These are phyloP conservation scores for Cryptotis parvus DNA, from an alignment of 2,113 vertebrate genomes.

Conservation along the genomic window DNA sequence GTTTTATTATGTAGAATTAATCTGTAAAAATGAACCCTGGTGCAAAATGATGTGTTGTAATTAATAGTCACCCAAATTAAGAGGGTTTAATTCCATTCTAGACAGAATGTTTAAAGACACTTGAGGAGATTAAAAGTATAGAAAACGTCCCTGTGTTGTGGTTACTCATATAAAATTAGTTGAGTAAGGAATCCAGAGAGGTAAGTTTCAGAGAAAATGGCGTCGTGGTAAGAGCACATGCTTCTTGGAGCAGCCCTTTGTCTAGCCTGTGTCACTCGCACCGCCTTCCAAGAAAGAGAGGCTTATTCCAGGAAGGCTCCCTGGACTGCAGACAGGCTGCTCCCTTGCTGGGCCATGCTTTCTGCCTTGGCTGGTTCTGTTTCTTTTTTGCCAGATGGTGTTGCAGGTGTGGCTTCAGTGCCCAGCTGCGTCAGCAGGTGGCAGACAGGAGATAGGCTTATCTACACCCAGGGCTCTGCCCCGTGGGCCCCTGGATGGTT, in stretches of 20 bases:
- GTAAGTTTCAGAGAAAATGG: not conserved
- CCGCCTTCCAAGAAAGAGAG: not conserved
- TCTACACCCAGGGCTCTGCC: too few species aligned
- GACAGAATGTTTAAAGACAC: conserved; percentile 56
- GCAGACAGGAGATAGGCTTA: too few species aligned
- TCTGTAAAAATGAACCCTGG: conserved; percentile 51
- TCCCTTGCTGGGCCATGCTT: not conserved
- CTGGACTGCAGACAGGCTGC: not conserved
- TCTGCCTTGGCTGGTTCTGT: not conserved
- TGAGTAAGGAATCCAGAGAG: conserved; percentile 16
- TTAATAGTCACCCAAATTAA: conserved; percentile 63
- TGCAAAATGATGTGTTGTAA: conserved; percentile 54
- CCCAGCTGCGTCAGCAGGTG: too few species aligned
- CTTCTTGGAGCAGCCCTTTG: not conserved
- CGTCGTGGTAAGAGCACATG: not conserved
- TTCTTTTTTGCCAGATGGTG: not conserved
- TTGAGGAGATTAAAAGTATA: conserved; percentile 48
- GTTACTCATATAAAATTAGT: conserved; percentile 49
- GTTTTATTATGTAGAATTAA: conserved; percentile 63
- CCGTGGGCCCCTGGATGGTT: too few species aligned
- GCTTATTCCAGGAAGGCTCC: not conserved
- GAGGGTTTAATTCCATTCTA: conserved; percentile 46
- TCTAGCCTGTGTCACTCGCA: not conserved
- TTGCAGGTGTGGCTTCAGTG: too few species aligned
- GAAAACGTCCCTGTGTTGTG: conserved; percentile 52